These are phyloP conservation scores for Trinorchestia longiramus DNA, from an alignment of 1,140 invertebrate genomes.

Conservation along the genomic window DNA sequence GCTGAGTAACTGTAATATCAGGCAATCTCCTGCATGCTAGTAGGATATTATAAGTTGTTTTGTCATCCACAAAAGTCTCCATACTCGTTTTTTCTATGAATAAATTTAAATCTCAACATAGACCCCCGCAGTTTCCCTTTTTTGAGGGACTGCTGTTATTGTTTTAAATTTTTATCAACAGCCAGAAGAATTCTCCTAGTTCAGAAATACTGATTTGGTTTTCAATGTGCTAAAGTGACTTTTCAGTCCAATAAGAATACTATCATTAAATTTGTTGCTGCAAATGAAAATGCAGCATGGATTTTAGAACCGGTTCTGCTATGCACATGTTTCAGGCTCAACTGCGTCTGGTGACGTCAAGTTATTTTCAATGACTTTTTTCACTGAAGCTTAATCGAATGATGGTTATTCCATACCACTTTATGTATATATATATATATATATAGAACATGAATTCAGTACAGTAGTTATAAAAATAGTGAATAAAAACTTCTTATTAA, in stretches of 20 bases:
- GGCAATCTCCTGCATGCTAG: too few species aligned
- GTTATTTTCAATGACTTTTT: neutral
- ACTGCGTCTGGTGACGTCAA: neutral
- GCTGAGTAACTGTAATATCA: neutral
- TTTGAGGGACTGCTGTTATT: neutral
- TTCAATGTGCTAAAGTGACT: neutral
- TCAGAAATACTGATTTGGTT: neutral
- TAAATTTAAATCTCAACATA: neutral
- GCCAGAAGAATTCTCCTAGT: neutral
- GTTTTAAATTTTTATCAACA: neutral
- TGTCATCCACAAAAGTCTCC: neutral
- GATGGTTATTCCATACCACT: neutral
- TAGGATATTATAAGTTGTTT: neutral
- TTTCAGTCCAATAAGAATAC: neutral
- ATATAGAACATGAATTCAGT: neutral
- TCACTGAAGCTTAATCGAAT: neutral
- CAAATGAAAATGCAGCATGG: neutral
- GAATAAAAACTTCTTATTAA: neutral
- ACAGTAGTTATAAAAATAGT: neutral
- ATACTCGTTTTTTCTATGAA: neutral
- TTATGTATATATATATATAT: too few species aligned
- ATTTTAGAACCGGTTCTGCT: neutral
- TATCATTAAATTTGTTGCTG: neutral
- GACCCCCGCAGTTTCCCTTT: neutral
- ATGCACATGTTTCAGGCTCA: neutral